These are phyloP conservation scores for Dendrophyllia cribrosa DNA, from an alignment of 64 coral and sea anemone species.

Conservation along the genomic window DNA sequence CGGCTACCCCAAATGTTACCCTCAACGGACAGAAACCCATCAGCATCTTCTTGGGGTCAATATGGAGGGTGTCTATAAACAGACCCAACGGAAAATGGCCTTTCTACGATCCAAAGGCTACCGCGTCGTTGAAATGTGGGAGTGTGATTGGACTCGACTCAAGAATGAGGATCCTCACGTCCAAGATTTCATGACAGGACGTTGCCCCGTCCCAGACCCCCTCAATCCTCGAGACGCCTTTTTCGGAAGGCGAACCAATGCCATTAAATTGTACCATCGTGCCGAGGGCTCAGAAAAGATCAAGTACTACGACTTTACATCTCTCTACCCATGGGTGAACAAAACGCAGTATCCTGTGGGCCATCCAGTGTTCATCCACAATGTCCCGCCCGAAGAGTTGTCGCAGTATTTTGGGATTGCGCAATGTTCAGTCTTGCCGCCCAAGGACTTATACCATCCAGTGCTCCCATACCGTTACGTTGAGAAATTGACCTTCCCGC, in stretches of 20 bases:
- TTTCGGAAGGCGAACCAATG: conserved; percentile 15
- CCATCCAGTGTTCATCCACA: not conserved
- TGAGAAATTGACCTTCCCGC: conserved; percentile 1
- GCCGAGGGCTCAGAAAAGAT: not conserved
- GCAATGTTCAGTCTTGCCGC: not conserved
- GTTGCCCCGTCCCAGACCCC: not conserved
- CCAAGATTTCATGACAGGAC: not conserved
- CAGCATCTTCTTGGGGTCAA: not conserved
- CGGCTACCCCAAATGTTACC: conserved; percentile 28
- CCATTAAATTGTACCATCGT: conserved; percentile 6
- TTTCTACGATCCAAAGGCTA: not conserved
- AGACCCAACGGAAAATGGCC: not conserved
- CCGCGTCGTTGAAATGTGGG: conserved; percentile 25
- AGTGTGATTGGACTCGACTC: not conserved
- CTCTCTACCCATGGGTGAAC: not conserved
- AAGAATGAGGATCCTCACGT: not conserved
- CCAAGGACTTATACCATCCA: not conserved
- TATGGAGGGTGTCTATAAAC: not conserved
- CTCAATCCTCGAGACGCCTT: conserved; percentile 18
- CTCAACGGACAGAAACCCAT: not conserved
- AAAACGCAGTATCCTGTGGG: not conserved
- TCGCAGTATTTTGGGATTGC: conserved; percentile 26
- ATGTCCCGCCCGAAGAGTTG: not conserved
- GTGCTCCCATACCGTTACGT: conserved; percentile 1
- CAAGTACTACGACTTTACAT: not conserved